phyloP scores from a whole-genome alignment of 30 jellyfish, hydroid and myxozoan genomes.

The Hydra vulgaris region DNA sequence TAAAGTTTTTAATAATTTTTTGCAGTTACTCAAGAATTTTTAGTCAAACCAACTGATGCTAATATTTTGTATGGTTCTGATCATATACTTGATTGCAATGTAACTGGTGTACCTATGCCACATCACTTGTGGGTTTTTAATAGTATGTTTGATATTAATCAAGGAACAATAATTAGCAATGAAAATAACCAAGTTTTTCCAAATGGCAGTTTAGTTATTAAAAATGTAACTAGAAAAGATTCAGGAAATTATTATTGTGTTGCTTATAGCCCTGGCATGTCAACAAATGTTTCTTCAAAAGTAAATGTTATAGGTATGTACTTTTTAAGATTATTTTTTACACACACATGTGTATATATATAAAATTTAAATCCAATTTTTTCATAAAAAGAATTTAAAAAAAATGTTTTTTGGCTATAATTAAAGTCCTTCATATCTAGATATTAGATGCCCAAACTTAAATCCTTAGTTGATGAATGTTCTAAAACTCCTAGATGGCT shows the following conservation, averaged over 20 bases:
- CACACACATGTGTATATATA: too few species aligned
- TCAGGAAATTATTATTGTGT: conserved; percentile 54
- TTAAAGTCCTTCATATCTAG: too few species aligned
- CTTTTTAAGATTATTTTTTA: neutral
- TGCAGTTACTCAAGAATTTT: conserved; percentile 65
- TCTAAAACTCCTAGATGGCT: too few species aligned
- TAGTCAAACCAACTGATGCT: conserved; percentile 29
- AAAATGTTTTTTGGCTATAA: too few species aligned
- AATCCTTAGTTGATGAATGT: too few species aligned
- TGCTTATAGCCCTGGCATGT: conserved; percentile 76
- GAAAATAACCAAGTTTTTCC: neutral
- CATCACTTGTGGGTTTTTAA: conserved; percentile 37
- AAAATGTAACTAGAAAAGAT: conserved; percentile 36
- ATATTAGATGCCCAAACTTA: too few species aligned
- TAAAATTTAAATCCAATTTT: too few species aligned
- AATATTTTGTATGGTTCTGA: conserved; percentile 45
- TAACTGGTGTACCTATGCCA: conserved; percentile 78
- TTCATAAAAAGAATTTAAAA: too few species aligned
- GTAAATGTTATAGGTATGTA: conserved; percentile 71
- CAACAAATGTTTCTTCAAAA: conserved; percentile 48
- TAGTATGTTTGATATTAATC: conserved; percentile 2
- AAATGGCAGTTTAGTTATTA: conserved; percentile 37
- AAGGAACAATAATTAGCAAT: neutral
- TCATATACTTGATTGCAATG: conserved; percentile 42
- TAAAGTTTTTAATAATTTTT: neutral